Conservation (phyloP, 2,888 invertebrate species). For the Heliconius ismenius region DNA sequence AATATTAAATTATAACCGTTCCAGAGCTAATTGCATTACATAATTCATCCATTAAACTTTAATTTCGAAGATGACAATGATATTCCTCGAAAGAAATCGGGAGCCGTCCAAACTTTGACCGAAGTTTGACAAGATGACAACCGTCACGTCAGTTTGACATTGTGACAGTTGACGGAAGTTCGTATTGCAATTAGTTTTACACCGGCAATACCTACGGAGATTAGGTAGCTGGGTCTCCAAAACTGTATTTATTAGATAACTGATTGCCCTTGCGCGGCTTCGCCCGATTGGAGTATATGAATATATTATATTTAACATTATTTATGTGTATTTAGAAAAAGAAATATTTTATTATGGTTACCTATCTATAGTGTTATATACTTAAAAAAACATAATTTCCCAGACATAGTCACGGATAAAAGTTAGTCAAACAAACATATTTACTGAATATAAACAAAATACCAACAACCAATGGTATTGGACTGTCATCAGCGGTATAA, state of each 20-base stretch:
- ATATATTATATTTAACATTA: background rate
- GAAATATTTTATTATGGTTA: no score
- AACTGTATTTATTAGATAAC: background rate
- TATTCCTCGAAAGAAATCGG: slow-evolving; percentile 26
- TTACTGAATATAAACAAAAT: slow-evolving; percentile 13
- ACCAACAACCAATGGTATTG: background rate
- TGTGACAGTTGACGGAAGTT: slow-evolving; percentile 32
- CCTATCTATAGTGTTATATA: no score
- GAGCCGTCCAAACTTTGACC: slow-evolving; percentile 35
- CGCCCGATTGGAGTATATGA: background rate
- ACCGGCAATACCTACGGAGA: background rate
- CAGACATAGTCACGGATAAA: background rate
- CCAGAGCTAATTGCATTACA: slow-evolving; percentile 1
- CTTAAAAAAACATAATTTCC: no score
- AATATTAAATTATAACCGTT: background rate
- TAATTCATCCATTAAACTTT: slow-evolving; percentile 11
- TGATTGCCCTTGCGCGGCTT: no score
- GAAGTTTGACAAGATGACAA: slow-evolving; percentile 41
- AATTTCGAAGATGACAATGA: slow-evolving; percentile 23
- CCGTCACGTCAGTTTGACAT: slow-evolving; percentile 31
- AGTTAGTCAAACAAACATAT: slow-evolving; percentile 8
- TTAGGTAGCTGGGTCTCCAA: background rate
- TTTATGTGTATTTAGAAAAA: no score
- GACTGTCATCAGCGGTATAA: slow-evolving; percentile 31
- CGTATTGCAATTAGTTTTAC: slow-evolving; percentile 19